Base-by-base conservation (phyloP, 2,888 invertebrate species). In the Vanessa cardui region DNA sequence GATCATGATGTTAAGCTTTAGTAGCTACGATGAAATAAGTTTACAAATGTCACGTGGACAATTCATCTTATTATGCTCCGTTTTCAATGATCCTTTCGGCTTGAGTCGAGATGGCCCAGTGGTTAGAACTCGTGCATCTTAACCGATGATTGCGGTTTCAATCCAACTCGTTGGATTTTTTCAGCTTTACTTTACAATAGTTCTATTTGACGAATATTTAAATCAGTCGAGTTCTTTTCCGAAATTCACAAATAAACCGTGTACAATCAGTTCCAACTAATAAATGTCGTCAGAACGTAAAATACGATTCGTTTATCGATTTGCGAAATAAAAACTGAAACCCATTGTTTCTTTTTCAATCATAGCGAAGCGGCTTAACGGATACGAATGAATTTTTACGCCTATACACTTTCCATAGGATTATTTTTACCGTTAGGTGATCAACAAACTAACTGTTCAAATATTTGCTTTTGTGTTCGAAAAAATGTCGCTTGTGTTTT, bases 341-440 rank as follows among this genome's bases (percentile, higher is more conserved):
- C 50, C 50, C 64, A 70, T 67, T 64, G 70, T 70, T 70, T 58
- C 61, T 67, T 64, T 70, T 70, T 70, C 67, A 70, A 70, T 70
- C 67, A 70, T 67, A 64, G 61, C 70, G 67, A 64, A 70, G 67
- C 70, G 67, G 70, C 70, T 70, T 70, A 67, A 21, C 60, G 70
- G 68, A 58, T 64, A 52, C 63, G 49, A 70, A 62, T 70, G 69
- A 63, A 64, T 70, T 67, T 70, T 64, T 62, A 66, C 69, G 63
- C 63, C 67, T 67, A 67, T 64, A 70, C 61, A 64, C 61, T 52
- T 66, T 60, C 33, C 49, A 39, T 21, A 44, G 64, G 64, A 67
- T 70, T 64, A 58, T 70, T 69, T 66, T 64, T 56, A 49, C 62
- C 33, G 66, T 66, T 69, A 66, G 59, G 60, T 52, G 44, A 69